phyloP scores from a whole-genome alignment of 2,113 vertebrate genomes.

The Spermophilus dauricus region DNA sequence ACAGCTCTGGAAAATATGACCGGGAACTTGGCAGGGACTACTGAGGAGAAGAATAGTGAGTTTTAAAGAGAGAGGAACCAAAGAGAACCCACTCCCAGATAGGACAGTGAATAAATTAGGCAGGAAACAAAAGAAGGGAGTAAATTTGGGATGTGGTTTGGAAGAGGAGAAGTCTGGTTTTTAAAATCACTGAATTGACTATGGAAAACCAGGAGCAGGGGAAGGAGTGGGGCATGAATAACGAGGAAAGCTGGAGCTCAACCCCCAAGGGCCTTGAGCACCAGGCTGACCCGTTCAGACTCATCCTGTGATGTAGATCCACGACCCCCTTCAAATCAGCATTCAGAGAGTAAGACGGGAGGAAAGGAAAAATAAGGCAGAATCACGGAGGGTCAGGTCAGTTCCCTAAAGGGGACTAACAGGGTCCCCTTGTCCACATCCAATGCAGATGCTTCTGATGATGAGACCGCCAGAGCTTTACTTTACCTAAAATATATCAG shows the following conservation, averaged over 20 bases:
- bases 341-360: neutral
- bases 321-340: neutral
- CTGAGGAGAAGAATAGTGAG: neutral
- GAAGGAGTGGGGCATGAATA: neutral
- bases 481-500: neutral
- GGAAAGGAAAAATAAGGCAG: neutral
- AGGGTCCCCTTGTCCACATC: neutral
- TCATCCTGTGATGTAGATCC: neutral
- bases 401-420: neutral
- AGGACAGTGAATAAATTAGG: neutral
- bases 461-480: neutral
- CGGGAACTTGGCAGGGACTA: neutral
- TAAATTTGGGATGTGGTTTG: fast-evolving
- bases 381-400: too few relatives aligned
- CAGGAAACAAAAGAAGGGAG: neutral
- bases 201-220: neutral
- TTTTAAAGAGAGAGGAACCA: neutral
- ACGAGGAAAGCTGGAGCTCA: neutral
- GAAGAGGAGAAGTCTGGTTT: neutral
- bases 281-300: neutral
- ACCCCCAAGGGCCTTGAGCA: neutral
- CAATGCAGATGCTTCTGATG: neutral
- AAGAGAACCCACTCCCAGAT: neutral
- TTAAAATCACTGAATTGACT: neutral
- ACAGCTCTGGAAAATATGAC: neutral